Base-by-base conservation (phyloP, 1,140 invertebrate species). In the Neomicropteryx cornuta region DNA sequence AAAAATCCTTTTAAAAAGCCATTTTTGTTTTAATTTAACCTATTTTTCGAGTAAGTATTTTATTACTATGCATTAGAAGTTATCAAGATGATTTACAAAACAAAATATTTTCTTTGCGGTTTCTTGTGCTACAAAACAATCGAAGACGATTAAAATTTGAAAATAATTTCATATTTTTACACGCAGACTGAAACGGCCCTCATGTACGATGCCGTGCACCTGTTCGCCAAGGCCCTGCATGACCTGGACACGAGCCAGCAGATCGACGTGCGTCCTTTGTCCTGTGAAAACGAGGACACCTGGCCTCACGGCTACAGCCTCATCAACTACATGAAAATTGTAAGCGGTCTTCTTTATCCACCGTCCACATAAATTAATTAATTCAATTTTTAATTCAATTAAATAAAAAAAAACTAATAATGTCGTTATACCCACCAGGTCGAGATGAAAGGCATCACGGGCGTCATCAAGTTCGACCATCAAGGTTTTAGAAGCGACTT, bases 271-370 rank as follows among this genome's bases (percentile, higher is more conserved):
- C 81, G 83, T 52, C 80, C 84, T 1, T 68, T 96, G 13, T 88
- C 83, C 11, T 97, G 92, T 56, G 88, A 93, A 45, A 82, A 81
- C 3, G 79, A 85, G 36, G 83, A 93, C 51, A 89, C 88, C 1
- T 97, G 92, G 92, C 81, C 82, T 4, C 87, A 94, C 54, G 94
- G 94, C 35, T 88, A 90, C 58, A 92, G 87, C 46, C 72, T 97
- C 18, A 88, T 95, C 39, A 97, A 97, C 70, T 97, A 96, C 55
- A 96, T 97, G 89, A 94, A 92, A 75, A 87, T 93, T 50, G 92
- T 94, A 68, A 79, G 77, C 75, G 51, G 45, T 38, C 39, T 13
- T 47, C n/a, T 27, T 27, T 6, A 8, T 27, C n/a, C n/a, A 27
- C 6, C 23, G 6, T 27, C 6, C 23, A n/a, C 6, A 8, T 6